These are phyloP conservation scores for Aphyosemion australe DNA, from an alignment of 2,113 vertebrate genomes.

Conservation along the genomic window DNA sequence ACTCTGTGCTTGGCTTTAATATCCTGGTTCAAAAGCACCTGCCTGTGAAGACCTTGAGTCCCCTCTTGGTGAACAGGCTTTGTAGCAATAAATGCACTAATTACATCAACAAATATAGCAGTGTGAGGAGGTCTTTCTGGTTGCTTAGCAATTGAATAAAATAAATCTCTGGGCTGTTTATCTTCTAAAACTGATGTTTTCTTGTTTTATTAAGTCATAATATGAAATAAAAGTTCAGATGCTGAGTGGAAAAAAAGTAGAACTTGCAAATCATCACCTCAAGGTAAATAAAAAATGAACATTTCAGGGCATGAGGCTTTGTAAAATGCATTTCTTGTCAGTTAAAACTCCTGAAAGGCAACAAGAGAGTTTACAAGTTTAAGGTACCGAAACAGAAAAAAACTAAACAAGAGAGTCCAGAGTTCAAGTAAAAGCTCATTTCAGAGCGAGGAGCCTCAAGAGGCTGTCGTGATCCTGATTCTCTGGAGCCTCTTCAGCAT, in stretches of 20 bases:
- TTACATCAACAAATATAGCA: neutral
- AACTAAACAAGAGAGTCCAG: too few relatives aligned
- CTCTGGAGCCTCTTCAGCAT: slow-evolving; percentile 34
- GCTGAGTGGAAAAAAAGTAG: too few relatives aligned
- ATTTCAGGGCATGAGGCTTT: too few relatives aligned
- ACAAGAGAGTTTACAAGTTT: too few relatives aligned
- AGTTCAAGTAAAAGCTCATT: neutral
- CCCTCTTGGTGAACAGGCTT: neutral
- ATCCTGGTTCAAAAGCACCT: neutral
- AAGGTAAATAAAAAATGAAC: too few relatives aligned
- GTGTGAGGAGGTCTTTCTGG: neutral
- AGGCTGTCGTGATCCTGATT: slow-evolving; percentile 21
- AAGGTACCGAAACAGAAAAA: neutral
- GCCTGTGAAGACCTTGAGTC: neutral
- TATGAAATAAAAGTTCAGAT: too few relatives aligned
- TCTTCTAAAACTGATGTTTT: neutral
- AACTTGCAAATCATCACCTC: too few relatives aligned
- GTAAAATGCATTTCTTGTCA: too few relatives aligned
- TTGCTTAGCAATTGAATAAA: slow-evolving; percentile 16
- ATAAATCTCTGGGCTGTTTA: neutral
- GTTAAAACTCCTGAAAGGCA: too few relatives aligned
- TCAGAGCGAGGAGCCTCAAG: slow-evolving; percentile 9
- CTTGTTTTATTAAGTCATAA: neutral
- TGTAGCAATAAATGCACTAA: neutral
- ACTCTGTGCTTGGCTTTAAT: neutral